These are phyloP conservation scores for Varecia variegata DNA, from an alignment of 2,797 vertebrate species.

Conservation along the genomic window DNA sequence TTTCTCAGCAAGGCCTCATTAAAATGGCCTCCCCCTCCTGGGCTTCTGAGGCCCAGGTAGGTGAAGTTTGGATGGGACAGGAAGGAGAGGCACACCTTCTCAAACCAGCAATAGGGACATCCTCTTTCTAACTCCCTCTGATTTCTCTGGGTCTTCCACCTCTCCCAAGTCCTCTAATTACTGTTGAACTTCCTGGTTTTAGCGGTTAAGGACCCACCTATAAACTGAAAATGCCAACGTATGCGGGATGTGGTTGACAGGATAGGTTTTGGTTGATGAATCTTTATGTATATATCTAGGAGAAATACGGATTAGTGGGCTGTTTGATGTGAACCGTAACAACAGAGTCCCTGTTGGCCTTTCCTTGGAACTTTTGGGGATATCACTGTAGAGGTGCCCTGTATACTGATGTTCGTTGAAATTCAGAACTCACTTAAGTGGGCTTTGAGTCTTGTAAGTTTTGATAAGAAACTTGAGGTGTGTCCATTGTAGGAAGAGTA, in stretches of 20 bases:
- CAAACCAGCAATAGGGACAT: no score
- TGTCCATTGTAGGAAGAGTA: background rate
- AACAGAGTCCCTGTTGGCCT: background rate
- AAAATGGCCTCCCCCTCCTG: conserved; percentile 69
- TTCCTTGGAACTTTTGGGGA: background rate
- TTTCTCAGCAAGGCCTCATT: conserved; percentile 39
- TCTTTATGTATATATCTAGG: background rate
- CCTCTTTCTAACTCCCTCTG: background rate
- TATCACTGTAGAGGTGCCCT: background rate
- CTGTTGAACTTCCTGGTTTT: conserved; percentile 44
- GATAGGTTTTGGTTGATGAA: background rate
- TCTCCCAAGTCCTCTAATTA: conserved; percentile 34
- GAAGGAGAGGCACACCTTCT: background rate
- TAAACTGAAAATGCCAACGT: conserved; percentile 62
- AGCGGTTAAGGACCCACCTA: conserved; percentile 25
- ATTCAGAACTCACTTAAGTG: conserved; percentile 24
- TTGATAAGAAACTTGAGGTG: background rate
- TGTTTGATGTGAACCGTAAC: background rate
- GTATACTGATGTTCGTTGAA: conserved; percentile 1
- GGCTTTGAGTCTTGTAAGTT: background rate
- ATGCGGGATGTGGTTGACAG: background rate
- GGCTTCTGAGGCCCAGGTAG: background rate
- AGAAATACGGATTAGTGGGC: background rate
- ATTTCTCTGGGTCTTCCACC: background rate
- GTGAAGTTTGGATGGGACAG: conserved; percentile 65